Evolutionary conservation across 2,797 vertebrate genomes (phyloP).

Genomic region (Clarias fuscus): DNA sequence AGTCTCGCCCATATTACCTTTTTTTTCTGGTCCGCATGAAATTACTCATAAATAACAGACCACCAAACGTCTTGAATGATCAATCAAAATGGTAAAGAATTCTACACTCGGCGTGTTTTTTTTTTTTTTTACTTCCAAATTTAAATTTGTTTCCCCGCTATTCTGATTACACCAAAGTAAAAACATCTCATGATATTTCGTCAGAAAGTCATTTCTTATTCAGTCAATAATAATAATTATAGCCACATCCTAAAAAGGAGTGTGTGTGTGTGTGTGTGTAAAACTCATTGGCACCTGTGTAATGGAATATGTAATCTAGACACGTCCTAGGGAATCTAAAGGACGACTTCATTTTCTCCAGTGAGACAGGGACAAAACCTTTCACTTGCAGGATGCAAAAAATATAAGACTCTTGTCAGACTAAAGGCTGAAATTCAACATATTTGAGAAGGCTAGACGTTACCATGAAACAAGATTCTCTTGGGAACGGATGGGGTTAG

Average conservation of each 20-base stretch:
- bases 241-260: conserved; percentile 4
- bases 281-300: not conserved
- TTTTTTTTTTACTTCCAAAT: not conserved
- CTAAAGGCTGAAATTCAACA: not conserved
- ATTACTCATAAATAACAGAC: not conserved
- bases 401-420: not conserved
- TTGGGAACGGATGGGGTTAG: not conserved
- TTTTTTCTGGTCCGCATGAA: not conserved
- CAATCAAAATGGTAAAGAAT: not conserved
- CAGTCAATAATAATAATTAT: conserved; percentile 17
- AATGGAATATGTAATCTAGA: conserved; percentile 17
- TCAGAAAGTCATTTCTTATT: conserved; percentile 11
- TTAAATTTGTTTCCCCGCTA: not conserved
- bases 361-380: conserved; percentile 15
- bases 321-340: conserved; percentile 6
- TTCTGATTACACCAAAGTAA: not conserved
- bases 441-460: not conserved
- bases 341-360: conserved; percentile 5
- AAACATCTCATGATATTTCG: not conserved
- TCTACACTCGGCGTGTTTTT: not conserved
- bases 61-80: not conserved
- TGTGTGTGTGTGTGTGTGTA: not conserved
- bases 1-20: not conserved
- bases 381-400: conserved; percentile 17
- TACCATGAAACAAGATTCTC: not conserved